phyloP scores from a whole-genome alignment of 2,113 vertebrate genomes.

The Phycodurus eques region DNA sequence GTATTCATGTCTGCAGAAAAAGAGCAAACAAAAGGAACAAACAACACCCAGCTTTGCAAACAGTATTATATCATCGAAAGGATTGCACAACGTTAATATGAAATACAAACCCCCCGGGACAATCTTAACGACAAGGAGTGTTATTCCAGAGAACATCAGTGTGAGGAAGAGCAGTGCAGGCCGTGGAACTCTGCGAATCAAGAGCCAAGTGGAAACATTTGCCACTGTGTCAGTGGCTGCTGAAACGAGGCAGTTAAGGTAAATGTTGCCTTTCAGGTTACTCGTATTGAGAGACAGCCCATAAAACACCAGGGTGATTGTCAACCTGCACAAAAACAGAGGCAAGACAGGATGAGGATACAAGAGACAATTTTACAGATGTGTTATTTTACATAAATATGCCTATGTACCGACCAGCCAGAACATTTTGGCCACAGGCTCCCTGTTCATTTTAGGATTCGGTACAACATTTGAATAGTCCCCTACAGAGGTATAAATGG shows the following conservation, averaged over 20 bases:
- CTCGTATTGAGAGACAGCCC: constrained; percentile 56
- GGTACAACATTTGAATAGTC: too few relatives aligned
- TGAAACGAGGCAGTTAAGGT: constrained; percentile 60
- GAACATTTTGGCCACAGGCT: too few relatives aligned
- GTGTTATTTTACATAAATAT: neutral
- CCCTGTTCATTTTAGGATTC: too few relatives aligned
- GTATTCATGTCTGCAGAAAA: constrained; percentile 38
- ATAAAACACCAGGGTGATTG: constrained; percentile 37
- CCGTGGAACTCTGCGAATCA: constrained; percentile 26
- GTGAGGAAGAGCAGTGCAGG: constrained; percentile 31
- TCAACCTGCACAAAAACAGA: constrained; percentile 24
- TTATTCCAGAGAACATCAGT: constrained; percentile 40
- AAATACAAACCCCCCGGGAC: constrained; percentile 50
- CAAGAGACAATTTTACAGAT: neutral
- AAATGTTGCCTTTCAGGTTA: constrained; percentile 57
- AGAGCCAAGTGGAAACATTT: constrained; percentile 34
- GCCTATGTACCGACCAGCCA: neutral
- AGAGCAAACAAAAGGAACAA: neutral
- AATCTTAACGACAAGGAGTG: constrained; percentile 44
- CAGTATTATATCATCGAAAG: neutral
- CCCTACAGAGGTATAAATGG: too few relatives aligned
- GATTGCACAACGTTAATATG: neutral
- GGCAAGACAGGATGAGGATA: neutral
- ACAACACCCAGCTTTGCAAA: neutral
- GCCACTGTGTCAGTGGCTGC: constrained; percentile 42